These are phyloP conservation scores for Metridium senile DNA, from an alignment of 92 coral and sea anemone genomes.

Conservation along the genomic window DNA sequence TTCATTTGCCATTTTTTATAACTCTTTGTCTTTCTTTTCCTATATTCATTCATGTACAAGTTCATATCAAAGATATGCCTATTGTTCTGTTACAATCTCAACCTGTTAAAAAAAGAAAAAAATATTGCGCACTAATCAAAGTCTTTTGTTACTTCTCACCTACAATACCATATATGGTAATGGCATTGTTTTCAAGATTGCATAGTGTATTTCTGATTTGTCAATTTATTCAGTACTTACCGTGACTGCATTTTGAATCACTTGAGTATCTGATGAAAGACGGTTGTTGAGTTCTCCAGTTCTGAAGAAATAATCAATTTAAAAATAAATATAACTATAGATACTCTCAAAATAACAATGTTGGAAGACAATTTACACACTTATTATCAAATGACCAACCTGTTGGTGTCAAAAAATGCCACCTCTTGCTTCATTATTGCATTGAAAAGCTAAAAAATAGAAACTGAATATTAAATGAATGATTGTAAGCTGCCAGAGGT, in stretches of 20 bases:
- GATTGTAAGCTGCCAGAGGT: too few relatives aligned
- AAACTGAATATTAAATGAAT: background rate
- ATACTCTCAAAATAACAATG: background rate
- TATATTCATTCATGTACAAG: too few relatives aligned
- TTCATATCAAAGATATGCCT: too few relatives aligned
- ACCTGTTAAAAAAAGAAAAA: too few relatives aligned
- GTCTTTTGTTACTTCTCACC: too few relatives aligned
- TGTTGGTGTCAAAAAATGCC: slow-evolving; percentile 91
- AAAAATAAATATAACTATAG: background rate
- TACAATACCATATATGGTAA: too few relatives aligned
- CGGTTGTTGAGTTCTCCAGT: slow-evolving; percentile 94
- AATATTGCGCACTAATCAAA: too few relatives aligned
- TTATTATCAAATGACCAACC: slow-evolving; percentile 39
- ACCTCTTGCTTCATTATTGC: slow-evolving; percentile 81
- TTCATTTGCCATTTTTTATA: too few relatives aligned
- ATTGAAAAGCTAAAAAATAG: slow-evolving; percentile 67
- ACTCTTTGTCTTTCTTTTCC: too few relatives aligned
- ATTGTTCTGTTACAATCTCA: too few relatives aligned
- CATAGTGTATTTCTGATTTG: too few relatives aligned
- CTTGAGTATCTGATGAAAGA: slow-evolving; percentile 95
- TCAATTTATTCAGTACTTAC: slow-evolving; percentile 49
- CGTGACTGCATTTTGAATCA: slow-evolving; percentile 88
- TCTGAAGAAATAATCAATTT: slow-evolving; percentile 29
- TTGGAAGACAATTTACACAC: background rate
- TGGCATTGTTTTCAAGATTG: too few relatives aligned